Evolutionary conservation across 2,888 invertebrate genomes (phyloP).

Genomic region (Mythimna impura): DNA sequence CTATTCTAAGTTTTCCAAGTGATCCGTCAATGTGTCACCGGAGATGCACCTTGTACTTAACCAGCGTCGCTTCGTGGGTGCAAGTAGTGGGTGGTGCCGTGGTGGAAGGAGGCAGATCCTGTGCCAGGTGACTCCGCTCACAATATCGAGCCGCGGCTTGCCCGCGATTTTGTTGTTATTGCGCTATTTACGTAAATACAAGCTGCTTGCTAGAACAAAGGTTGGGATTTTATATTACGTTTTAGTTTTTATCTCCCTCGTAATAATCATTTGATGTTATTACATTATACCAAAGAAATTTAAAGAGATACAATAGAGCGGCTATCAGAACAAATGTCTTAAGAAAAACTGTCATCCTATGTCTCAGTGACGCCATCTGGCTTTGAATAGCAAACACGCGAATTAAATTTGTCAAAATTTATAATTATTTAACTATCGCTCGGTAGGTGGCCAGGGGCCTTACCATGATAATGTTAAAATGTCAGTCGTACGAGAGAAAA

Average conservation of each 20-base stretch:
- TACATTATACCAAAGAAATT: too few relatives aligned
- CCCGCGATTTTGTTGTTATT: slow-evolving; percentile 31
- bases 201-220: slow-evolving; percentile 15
- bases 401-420: too few relatives aligned
- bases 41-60: slow-evolving; percentile 43
- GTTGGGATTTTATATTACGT: slow-evolving; percentile 17
- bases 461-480: too few relatives aligned
- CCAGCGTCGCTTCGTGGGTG: slow-evolving; percentile 14
- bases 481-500: too few relatives aligned
- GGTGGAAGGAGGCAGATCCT: slow-evolving; percentile 26
- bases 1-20: slow-evolving; percentile 26
- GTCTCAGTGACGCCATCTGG: too few relatives aligned
- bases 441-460: too few relatives aligned
- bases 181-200: slow-evolving; percentile 46
- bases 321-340: too few relatives aligned
- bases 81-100: slow-evolving; percentile 16
- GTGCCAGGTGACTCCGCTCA: slow-evolving; percentile 48
- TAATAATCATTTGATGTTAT: slow-evolving; percentile 28
- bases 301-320: too few relatives aligned
- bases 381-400: too few relatives aligned
- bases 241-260: slow-evolving; percentile 34
- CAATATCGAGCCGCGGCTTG: slow-evolving; percentile 38
- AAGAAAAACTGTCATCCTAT: too few relatives aligned
- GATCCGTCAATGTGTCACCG: slow-evolving; percentile 60
- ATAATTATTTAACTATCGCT: too few relatives aligned